Evolutionary conservation across 2,888 invertebrate species (phyloP).

Genomic region (Eupithecia inturbata): DNA sequence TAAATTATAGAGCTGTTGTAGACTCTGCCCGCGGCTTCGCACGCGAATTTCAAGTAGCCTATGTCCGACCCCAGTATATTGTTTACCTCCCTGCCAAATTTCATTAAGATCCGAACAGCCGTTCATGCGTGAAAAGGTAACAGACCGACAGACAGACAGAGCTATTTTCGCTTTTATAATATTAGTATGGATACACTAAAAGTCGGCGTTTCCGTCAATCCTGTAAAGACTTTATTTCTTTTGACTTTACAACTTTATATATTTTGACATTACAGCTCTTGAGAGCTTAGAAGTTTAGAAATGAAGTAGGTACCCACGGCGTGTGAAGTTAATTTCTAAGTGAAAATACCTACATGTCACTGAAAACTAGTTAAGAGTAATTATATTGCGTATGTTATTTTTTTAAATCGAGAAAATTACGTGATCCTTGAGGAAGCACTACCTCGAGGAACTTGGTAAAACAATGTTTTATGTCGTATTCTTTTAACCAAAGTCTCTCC

Average conservation of each 20-base stretch:
- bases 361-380: background rate
- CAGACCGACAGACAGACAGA: too few species aligned
- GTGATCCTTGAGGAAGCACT: constrained; percentile 20
- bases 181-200: too few species aligned
- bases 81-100: too few species aligned
- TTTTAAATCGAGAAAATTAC: background rate
- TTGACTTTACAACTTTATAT: background rate
- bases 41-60: too few species aligned
- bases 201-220: background rate
- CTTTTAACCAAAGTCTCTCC: constrained; percentile 53
- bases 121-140: too few species aligned
- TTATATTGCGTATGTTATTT: background rate
- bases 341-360: background rate
- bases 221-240: background rate
- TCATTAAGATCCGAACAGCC: too few species aligned
- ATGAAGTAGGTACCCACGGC: background rate
- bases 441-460: constrained; percentile 36
- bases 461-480: constrained; percentile 31
- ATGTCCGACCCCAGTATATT: too few species aligned
- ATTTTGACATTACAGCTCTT: background rate
- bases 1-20: background rate
- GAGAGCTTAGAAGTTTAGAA: background rate
- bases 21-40: too few species aligned
- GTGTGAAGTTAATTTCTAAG: background rate
- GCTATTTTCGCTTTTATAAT: too few species aligned